These are phyloP conservation scores for Patella ulyssiponensis DNA, from an alignment of 2,888 invertebrate species.

Conservation along the genomic window DNA sequence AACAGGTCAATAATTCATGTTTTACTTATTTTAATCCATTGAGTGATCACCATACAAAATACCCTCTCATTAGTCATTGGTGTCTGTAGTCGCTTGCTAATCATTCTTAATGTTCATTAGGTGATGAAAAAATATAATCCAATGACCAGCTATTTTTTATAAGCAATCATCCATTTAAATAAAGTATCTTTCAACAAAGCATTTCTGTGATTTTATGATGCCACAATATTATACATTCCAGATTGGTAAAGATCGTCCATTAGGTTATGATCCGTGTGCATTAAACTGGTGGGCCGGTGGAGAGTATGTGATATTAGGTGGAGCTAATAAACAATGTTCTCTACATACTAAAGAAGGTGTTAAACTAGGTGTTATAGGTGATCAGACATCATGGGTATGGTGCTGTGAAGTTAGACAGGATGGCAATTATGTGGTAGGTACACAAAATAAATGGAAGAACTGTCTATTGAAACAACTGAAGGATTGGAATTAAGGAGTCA, in stretches of 20 bases:
- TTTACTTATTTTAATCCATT: background rate
- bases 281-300: conserved; percentile 82
- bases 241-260: conserved; percentile 75
- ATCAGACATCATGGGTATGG: conserved; percentile 87
- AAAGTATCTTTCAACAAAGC: too few relatives aligned
- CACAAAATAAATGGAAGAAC: background rate
- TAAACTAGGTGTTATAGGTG: conserved; percentile 82
- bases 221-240: conserved; percentile 48
- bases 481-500: too few relatives aligned
- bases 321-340: conserved; percentile 83
- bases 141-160: too few relatives aligned
- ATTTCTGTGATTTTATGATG: too few relatives aligned
- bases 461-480: too few relatives aligned
- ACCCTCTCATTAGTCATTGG: background rate
- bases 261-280: conserved; percentile 84
- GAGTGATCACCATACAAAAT: background rate
- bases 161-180: too few relatives aligned
- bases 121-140: background rate
- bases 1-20: conserved; percentile 78
- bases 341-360: conserved; percentile 89
- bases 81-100: background rate
- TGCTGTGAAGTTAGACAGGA: conserved; percentile 84
- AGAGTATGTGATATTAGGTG: conserved; percentile 86
- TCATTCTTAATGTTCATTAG: background rate
- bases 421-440: conserved; percentile 80